Percentiles rank a stretch among this genome's conserved stretches.
Evolutionary conservation across 37 sponge, comb jelly and placozoan species (phyloP).

Genomic region (Cladorhizidae sp.): DNA sequence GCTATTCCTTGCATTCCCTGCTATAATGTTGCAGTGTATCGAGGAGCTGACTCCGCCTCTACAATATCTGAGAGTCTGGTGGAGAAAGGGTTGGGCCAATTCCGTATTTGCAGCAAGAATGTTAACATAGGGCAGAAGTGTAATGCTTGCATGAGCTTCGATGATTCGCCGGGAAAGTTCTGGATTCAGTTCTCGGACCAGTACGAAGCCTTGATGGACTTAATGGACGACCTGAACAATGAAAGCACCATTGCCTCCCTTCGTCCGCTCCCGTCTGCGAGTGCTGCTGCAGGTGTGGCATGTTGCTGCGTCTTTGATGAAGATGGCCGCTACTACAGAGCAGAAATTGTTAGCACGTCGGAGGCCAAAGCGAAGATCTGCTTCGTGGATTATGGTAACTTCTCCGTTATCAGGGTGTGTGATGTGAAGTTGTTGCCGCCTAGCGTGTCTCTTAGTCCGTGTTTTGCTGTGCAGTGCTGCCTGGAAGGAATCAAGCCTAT

Average conservation of each 20-base stretch:
- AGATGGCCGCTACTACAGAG: constrained; percentile 52
- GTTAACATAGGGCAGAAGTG: constrained; percentile 2
- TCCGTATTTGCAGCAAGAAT: background rate
- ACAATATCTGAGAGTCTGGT: constrained; percentile 32
- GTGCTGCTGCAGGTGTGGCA: constrained; percentile 38
- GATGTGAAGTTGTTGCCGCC: constrained; percentile 24
- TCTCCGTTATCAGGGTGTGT: background rate
- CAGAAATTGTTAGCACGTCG: constrained; percentile 14
- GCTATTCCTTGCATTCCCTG: constrained; percentile 22
- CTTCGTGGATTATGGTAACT: constrained; percentile 84
- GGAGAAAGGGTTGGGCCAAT: constrained; percentile 32
- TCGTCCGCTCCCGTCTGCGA: constrained; percentile 9
- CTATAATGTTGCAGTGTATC: constrained; percentile 31
- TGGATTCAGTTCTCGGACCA: constrained; percentile 57
- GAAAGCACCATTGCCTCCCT: background rate
- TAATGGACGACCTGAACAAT: constrained; percentile 21
- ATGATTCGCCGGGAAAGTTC: constrained; percentile 49
- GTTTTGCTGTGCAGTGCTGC: constrained; percentile 51
- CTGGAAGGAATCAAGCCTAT: constrained; percentile 50
- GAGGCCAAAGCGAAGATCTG: constrained; percentile 27
- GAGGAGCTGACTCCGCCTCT: background rate
- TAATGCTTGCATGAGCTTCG: constrained; percentile 19
- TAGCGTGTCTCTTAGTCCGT: constrained; percentile 19
- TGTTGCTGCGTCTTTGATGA: constrained; percentile 50
- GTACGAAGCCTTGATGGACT: background rate